phyloP scores from a whole-genome alignment of 2,888 invertebrate genomes.

The Trissolcus japonicus region DNA sequence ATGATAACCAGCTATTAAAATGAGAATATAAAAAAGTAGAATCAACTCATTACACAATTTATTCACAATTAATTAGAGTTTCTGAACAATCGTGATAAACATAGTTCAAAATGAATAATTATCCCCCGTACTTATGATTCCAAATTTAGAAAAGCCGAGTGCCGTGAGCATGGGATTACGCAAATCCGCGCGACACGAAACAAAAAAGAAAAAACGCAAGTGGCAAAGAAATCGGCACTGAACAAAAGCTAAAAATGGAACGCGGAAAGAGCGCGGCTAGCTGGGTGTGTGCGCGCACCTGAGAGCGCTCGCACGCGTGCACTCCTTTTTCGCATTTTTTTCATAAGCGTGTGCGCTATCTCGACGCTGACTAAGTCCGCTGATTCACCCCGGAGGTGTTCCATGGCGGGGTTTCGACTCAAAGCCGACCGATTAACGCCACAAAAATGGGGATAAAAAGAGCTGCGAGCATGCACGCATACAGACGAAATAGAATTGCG shows the following conservation, averaged over 20 bases:
- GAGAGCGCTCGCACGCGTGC: conserved; percentile 12
- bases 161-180: neutral
- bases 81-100: too few species aligned
- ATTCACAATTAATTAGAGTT: too few species aligned
- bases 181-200: conserved; percentile 1
- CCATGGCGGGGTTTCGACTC: neutral
- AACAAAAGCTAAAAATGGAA: conserved; percentile 31
- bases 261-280: neutral
- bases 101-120: too few species aligned
- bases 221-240: conserved; percentile 17
- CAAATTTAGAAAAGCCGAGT: too few species aligned
- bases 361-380: conserved; percentile 34
- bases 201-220: conserved; percentile 10
- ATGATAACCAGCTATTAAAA: too few species aligned
- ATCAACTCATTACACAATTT: too few species aligned
- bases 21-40: too few species aligned
- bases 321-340: conserved; percentile 30
- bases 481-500: neutral
- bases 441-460: conserved; percentile 1
- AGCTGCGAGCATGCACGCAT: neutral
- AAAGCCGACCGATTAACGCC: neutral
- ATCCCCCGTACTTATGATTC: too few species aligned
- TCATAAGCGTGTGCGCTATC: conserved; percentile 17
- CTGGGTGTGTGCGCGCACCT: conserved; percentile 29
- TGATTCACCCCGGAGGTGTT: conserved; percentile 38